A percentile compares a stretch with the other conserved stretches of the same genome.
phyloP scores from a whole-genome alignment of 2,797 vertebrate species.

The Tragopan temminckii region DNA sequence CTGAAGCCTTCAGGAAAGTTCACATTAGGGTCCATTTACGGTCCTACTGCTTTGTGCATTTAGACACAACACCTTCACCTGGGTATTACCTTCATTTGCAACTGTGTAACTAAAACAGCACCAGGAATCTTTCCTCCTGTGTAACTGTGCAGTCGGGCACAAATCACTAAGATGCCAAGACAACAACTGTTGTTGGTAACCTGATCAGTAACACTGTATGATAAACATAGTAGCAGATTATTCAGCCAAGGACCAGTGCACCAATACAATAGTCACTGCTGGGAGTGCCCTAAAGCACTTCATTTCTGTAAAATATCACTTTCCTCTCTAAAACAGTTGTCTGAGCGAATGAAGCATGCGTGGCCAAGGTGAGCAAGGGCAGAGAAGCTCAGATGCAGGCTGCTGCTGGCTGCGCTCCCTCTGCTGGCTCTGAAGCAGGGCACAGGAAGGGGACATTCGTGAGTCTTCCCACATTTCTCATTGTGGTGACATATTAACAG shows the following conservation, averaged over 20 bases:
- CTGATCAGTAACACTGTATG: background rate
- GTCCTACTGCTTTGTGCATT: background rate
- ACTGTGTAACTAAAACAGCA: background rate
- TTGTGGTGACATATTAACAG: background rate
- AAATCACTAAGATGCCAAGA: background rate
- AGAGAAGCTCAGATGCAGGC: background rate
- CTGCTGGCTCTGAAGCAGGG: background rate
- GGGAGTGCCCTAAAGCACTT: rapidly evolving
- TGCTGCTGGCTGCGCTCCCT: background rate
- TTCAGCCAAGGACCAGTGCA: background rate
- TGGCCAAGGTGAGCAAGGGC: rapidly evolving
- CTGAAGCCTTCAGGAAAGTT: background rate
- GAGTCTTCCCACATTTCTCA: background rate
- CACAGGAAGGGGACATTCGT: background rate
- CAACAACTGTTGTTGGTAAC: background rate
- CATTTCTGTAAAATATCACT: background rate
- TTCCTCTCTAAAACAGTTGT: background rate
- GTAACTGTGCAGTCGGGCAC: background rate
- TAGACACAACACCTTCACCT: background rate
- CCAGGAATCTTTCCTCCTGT: background rate
- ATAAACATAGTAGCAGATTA: background rate
- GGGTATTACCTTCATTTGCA: background rate
- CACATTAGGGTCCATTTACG: too few species aligned
- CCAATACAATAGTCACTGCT: background rate
- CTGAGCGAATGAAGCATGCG: rapidly evolving